Conservation (phyloP, 2,113 vertebrate species). For the Tachuris rubrigastra region DNA sequence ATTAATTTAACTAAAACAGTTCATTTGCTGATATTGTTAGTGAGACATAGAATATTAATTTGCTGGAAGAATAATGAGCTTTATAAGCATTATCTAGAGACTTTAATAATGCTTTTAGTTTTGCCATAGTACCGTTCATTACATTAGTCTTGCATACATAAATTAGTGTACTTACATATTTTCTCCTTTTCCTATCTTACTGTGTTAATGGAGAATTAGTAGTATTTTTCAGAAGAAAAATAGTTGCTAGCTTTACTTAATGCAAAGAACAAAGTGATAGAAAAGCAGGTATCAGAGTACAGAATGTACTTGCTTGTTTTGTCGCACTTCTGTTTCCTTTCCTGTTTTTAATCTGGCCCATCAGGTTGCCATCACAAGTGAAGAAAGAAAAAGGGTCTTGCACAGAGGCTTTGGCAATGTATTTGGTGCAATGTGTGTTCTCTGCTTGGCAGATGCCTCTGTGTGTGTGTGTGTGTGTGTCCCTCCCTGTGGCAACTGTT, state of each 20-base stretch:
- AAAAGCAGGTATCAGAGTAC: neutral
- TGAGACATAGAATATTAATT: conserved; percentile 37
- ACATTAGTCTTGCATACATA: neutral
- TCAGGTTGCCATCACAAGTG: neutral
- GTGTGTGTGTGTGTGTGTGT: too few relatives aligned
- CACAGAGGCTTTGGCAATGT: neutral
- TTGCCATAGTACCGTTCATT: neutral
- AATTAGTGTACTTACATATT: neutral
- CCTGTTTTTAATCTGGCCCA: neutral
- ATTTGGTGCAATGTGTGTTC: neutral
- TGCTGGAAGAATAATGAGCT: conserved; percentile 36
- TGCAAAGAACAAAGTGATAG: neutral
- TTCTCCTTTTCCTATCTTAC: neutral
- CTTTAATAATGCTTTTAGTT: conserved; percentile 13
- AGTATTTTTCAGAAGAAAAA: neutral
- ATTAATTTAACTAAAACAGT: conserved; percentile 37
- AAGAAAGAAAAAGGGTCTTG: neutral
- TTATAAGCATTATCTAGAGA: conserved; percentile 5
- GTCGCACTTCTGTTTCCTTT: neutral
- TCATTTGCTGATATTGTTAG: conserved; percentile 34
- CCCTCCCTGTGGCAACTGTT: neutral
- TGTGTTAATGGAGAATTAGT: neutral
- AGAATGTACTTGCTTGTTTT: neutral
- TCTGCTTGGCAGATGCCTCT: fast-evolving
- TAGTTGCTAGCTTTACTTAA: neutral